Evolutionary conservation across 2,113 vertebrate species (phyloP).

Genomic region (Channa maculata): DNA sequence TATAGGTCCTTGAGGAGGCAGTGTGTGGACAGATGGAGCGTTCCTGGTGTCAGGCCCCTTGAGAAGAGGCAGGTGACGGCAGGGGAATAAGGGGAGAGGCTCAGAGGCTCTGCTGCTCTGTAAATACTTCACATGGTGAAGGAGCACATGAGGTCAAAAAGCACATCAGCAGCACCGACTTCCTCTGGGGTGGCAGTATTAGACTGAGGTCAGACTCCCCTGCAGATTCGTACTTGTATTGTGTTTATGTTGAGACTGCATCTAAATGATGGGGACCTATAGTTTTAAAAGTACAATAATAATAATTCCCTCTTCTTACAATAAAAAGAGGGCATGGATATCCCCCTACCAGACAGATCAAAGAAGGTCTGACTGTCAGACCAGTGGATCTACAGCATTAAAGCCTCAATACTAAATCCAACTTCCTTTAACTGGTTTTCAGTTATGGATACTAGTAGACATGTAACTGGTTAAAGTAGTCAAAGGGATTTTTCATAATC

Average conservation of each 20-base stretch:
- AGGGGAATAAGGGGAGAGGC: conserved; percentile 42
- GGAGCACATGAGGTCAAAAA: conserved; percentile 60
- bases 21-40: conserved; percentile 55
- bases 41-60: conserved; percentile 63
- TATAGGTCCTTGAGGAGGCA: conserved; percentile 25
- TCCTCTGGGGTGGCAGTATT: conserved; percentile 39
- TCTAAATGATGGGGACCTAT: not conserved
- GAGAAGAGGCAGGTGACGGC: conserved; percentile 74
- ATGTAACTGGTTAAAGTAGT: not conserved
- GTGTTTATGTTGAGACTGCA: conserved; percentile 2
- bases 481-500: not conserved
- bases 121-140: conserved; percentile 71
- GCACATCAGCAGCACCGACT: conserved; percentile 47
- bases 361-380: too few relatives aligned
- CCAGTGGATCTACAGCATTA: too few relatives aligned
- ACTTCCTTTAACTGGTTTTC: too few relatives aligned
- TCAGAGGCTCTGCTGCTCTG: conserved; percentile 63
- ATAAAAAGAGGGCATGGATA: too few relatives aligned
- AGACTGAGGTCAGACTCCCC: conserved; percentile 25
- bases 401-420: too few relatives aligned
- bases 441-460: too few relatives aligned
- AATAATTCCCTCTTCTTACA: too few relatives aligned
- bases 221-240: not conserved
- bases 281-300: too few relatives aligned
- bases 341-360: too few relatives aligned